Base-by-base conservation (phyloP, 2,888 invertebrate species). In the Thelaira solivaga region DNA sequence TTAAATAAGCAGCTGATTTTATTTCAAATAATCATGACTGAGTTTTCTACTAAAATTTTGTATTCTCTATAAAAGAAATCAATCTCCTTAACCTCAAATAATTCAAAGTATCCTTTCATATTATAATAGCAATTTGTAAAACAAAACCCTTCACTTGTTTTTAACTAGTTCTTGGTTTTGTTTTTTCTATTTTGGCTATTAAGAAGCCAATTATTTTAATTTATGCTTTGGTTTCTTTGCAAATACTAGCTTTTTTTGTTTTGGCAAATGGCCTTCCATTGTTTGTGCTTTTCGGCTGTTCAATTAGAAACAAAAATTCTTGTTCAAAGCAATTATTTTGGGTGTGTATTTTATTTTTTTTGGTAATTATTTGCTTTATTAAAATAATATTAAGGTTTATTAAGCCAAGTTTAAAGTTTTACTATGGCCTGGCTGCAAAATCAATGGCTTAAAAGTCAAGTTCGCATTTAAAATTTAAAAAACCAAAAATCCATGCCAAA, bases 361-460 rank as follows among this genome's bases (percentile, higher is more conserved):
- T 24, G 16, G n/a, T 26, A 18, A 18, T 69, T 29, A 47, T n/a
- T 20, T 8, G 36, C 29, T 16, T 18, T 43, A 62, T 62, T 55
- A 39, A 55, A 51, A 55, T 55, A 43, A 6, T 67, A 29, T 55
- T 75, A 75, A 76, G 43, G 53, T 80, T 80, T n/a, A n/a, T 78
- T 76, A 73, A 81, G 82, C 81, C 82, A 82, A 81, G 81, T 82
- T 82, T 80, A 80, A 82, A 69, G 51, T 67, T 61, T 41, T 59
- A 26, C 22, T 59, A 13, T 71, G 26, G 51, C 43, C 31, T 77
- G 74, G 51, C 55, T 76, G 26, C 20, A 45, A 41, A 49, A 69
- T 79, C 80, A 78, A 80, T 62, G 72, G 41, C 64, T 62, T 73
- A 78, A 71, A 74, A 74, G 78, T 78, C 78, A 78, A 78, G 78